phyloP scores from a whole-genome alignment of 2,888 invertebrate genomes.

The Netelia virgata region DNA sequence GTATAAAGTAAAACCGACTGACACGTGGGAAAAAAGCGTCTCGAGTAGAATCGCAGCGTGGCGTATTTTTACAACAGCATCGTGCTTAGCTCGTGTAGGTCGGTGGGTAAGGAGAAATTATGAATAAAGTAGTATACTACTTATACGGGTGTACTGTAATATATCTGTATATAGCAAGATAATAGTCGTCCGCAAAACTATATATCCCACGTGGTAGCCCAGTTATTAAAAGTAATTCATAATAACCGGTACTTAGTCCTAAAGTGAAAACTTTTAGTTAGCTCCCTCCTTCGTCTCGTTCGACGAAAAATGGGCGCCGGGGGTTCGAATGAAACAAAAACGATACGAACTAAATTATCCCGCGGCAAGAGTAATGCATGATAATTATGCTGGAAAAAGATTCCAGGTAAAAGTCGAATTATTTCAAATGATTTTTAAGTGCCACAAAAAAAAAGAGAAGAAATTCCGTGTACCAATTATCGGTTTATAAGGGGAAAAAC shows the following conservation, averaged over 20 bases:
- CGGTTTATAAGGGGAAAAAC: no score
- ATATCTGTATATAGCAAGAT: neutral
- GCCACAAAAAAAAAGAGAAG: no score
- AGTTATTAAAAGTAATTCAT: conserved; percentile 63
- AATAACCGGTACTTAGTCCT: conserved; percentile 40
- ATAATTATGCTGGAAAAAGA: no score
- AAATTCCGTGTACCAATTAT: no score
- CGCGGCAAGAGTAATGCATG: no score
- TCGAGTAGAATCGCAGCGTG: conserved; percentile 19
- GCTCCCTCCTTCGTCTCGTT: conserved; percentile 3
- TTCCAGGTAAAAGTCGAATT: no score
- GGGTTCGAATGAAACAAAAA: conserved; percentile 17
- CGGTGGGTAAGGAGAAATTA: conserved; percentile 52
- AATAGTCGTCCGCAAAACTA: neutral
- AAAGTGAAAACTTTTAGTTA: conserved; percentile 52
- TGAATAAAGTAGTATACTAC: conserved; percentile 35
- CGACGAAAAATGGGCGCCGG: neutral
- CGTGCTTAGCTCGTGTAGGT: conserved; percentile 31
- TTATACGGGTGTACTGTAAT: conserved; percentile 27
- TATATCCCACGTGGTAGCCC: conserved; percentile 46
- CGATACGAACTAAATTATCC: neutral
- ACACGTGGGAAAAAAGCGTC: conserved; percentile 57
- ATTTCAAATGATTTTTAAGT: no score
- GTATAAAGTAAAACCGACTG: conserved; percentile 37
- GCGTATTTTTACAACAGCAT: conserved; percentile 41